These are phyloP conservation scores for Osmoderma eremita DNA, from an alignment of 2,888 invertebrate genomes.

Conservation along the genomic window DNA sequence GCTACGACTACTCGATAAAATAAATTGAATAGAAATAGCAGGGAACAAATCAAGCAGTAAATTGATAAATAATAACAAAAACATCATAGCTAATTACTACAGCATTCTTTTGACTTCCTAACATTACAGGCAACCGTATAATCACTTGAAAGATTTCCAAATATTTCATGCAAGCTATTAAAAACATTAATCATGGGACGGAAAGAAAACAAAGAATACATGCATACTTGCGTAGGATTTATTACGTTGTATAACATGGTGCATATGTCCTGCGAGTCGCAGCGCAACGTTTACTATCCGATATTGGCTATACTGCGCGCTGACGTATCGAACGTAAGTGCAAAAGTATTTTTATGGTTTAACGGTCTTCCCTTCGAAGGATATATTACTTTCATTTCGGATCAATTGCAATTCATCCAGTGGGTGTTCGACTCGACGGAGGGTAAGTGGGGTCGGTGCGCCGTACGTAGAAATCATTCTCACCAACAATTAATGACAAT, in stretches of 20 bases:
- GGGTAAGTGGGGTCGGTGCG: neutral
- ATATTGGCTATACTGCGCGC: slow-evolving; percentile 7
- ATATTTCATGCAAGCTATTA: neutral
- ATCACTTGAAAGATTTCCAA: neutral
- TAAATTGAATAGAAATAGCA: too few relatives aligned
- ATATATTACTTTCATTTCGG: slow-evolving; percentile 65
- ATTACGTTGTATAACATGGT: slow-evolving; percentile 7
- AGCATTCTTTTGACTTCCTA: too few relatives aligned
- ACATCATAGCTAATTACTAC: too few relatives aligned
- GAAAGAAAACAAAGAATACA: slow-evolving; percentile 4
- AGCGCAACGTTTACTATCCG: neutral
- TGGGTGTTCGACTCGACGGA: slow-evolving; percentile 36
- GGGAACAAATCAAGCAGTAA: too few relatives aligned
- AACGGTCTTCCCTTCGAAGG: slow-evolving; percentile 58
- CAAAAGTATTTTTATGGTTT: slow-evolving; percentile 62
- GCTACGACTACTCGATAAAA: too few relatives aligned
- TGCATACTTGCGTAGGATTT: slow-evolving; percentile 16
- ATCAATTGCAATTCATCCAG: slow-evolving; percentile 61
- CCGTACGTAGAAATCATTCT: slow-evolving; percentile 53
- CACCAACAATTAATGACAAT: slow-evolving; percentile 62
- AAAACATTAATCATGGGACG: slow-evolving; percentile 3
- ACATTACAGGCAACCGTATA: too few relatives aligned
- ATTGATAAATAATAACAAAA: too few relatives aligned
- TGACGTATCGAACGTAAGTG: slow-evolving; percentile 50
- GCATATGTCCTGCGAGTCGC: slow-evolving; percentile 1